Evolutionary conservation across 2,888 invertebrate genomes (phyloP), one percentile per base, ranked within the genome.

Genomic region (Metallyticus violacea): DNA sequence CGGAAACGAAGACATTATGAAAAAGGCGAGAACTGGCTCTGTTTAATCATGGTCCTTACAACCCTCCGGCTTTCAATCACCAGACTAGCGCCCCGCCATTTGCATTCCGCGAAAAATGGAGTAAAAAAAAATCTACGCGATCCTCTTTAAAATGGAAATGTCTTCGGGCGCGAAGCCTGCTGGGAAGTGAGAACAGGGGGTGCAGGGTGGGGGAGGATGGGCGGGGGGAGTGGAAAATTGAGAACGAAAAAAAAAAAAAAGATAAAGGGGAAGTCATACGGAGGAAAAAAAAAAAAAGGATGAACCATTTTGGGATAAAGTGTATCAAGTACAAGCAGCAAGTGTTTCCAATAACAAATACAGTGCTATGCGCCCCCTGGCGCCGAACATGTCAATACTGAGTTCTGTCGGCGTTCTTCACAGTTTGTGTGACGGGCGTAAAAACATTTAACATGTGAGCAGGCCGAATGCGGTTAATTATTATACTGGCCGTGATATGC

Each of bases 11-110:
- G 29, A 83, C 22, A 77, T 22, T 77, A 62, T 15, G 76, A 27
- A 83, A 26, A 77, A 83, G 29, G 83, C 26, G 62, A 62, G 81
- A 62, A 62, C 40, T 81, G 62, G 62, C 83, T 22, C n/a, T 77
- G 77, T 77, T 83, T 83, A 83, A 83, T 77, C 83, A 77, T 28
- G 77, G 28, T 29, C 81, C 29, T 30, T 80, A 40, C 81, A 87
- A 85, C 89, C 84, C 86, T 79, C 85, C 79, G 88, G 88, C 88
- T 89, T 88, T 89, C 83, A 83, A 83, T 77, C 83, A 77, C 83
- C 89, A 40, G 81, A 29, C 85, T 27, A 27, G 26, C 77, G 85
- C 76, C n/a, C n/a, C 82, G 79, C 83, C 83, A 83, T 86, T 83
- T 84, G 83, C 86, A 86, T 86, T 84, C 82, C 77, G 77, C 77